Evolutionary conservation across 2,113 vertebrate species (phyloP), one percentile per base, ranked within the genome.

Genomic region (Zapus hudsonius): DNA sequence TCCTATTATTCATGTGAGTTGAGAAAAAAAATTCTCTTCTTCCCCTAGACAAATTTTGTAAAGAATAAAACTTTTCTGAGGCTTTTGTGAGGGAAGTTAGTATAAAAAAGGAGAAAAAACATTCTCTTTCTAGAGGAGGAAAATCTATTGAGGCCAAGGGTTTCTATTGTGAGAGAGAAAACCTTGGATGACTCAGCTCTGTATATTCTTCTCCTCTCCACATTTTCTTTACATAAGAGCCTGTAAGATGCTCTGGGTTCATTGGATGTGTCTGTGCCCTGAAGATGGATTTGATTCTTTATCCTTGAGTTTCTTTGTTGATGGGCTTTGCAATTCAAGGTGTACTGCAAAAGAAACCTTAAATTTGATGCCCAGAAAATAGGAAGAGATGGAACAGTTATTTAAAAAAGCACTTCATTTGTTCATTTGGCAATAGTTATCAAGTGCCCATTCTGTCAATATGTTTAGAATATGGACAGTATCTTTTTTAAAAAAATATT

Each of bases 231-330:
- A 55, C 12, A 38, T 67, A 70, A 92, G 10, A 72, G 15, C 4
- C 42, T 11, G 10, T 59, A 31, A 80, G 23, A 84, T 22, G 27
- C 7, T 69, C 47, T 78, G 73, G 29, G 69, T 79, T 40, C 19
- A 59, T 76, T 36, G 79, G 78, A 61, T 47, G 36, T n/a, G 36
- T 36, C 33, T 64, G n/a, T 75, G 23, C 44, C 78, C 10, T 36
- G 13, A 4, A 92, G 73, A 12, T 40, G 59, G 52, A 13, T 93
- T 94, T 96, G 84, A 52, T 84, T 87, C 2, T 90, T 90, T 84
- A 52, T 11, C 13, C 10, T 52, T 70, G 29, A 75, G 23, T 6
- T 87, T 64, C 33, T 81, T 92, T 88, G 79, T 67, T 88, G 42
- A 66, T 57, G 57, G 61, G 27, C 15, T 82, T 2, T 93, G 19